Evolutionary conservation across 1,140 invertebrate genomes (phyloP).

Genomic region (Drosophila prosaltans): DNA sequence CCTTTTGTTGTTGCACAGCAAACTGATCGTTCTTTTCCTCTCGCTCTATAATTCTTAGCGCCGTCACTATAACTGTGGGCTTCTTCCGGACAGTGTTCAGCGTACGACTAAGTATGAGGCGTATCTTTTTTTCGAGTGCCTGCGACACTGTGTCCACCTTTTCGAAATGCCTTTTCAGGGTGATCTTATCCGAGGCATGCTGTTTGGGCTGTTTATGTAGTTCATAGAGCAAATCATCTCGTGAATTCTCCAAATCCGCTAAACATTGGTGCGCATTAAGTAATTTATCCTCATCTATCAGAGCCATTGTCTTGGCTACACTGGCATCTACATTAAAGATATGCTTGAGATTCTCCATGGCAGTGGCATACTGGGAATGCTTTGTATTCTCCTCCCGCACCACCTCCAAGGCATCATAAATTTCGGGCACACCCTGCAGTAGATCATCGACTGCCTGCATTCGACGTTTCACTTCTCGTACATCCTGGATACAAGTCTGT

Average conservation of each 20-base stretch:
- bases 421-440: slow-evolving; percentile 87
- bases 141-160: slow-evolving; percentile 96
- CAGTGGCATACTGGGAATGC: slow-evolving; percentile 97
- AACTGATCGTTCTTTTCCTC: slow-evolving; percentile 96
- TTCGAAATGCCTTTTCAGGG: slow-evolving; percentile 97
- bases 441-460: slow-evolving; percentile 89
- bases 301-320: slow-evolving; percentile 96
- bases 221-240: slow-evolving; percentile 97
- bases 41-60: slow-evolving; percentile 96
- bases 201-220: slow-evolving; percentile 96
- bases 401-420: slow-evolving; percentile 91
- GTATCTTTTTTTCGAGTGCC: slow-evolving; percentile 95
- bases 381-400: slow-evolving; percentile 96
- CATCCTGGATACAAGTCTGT: slow-evolving; percentile 91
- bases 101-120: slow-evolving; percentile 94
- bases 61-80: slow-evolving; percentile 97
- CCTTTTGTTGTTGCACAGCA: slow-evolving; percentile 90
- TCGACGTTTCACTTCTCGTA: slow-evolving; percentile 88
- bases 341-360: slow-evolving; percentile 98
- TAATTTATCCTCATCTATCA: slow-evolving; percentile 97
- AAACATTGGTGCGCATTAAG: slow-evolving; percentile 97
- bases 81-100: slow-evolving; percentile 97
- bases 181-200: slow-evolving; percentile 92
- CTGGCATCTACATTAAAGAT: slow-evolving; percentile 99
- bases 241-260: slow-evolving; percentile 97